Base-by-base conservation (phyloP, 53 echinoderm and acorn worm species). In the Crossaster papposus region DNA sequence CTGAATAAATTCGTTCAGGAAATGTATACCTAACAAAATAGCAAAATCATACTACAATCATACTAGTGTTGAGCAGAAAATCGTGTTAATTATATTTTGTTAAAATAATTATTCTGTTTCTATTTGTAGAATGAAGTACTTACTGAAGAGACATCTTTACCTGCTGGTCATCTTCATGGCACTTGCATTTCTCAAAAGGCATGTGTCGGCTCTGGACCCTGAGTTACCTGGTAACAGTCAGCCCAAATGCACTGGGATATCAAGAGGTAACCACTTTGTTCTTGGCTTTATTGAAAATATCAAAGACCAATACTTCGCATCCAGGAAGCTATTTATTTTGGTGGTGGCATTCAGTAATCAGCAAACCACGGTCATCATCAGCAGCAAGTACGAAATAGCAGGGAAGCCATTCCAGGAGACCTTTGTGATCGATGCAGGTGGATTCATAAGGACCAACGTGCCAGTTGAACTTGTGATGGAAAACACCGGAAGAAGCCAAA, bases 221-320 rank as follows among this genome's bases (percentile, higher is more conserved):
- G 72, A 11, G 13, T 64, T 64, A 9, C 22, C 82, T 32, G 28
- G 14, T 24, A 35, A 58, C 62, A 22, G 37, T 22, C 82, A 70
- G 51, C 51, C 70, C n/a, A 20, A 72, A 51, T 92, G 92, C 52
- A 33, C 24, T 51, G 92, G 92, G 32, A 89, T 82, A 81, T 92
- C 92, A 36, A 89, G 92, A 89, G 92, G 92, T 52, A 81, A 26
- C 62, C 35, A 91, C 10, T 91, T 93, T 72, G 79, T 83, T 20
- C n/a, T 91, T 38, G 91, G 82, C 14, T 93, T 93, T 33, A 44
- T 64, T 15, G 72, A 53, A 24, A 88, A 91, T n/a, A n/a, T n/a
- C 55, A 3, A 17, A 23, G 0, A 9, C 33, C 2, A 0, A 36
- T 1, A 14, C 36, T 38, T 11, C 3, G 26, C 36, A 0, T 20